These are phyloP conservation scores for Ictalurus furcatus DNA, from an alignment of 2,113 vertebrate species.

Conservation along the genomic window DNA sequence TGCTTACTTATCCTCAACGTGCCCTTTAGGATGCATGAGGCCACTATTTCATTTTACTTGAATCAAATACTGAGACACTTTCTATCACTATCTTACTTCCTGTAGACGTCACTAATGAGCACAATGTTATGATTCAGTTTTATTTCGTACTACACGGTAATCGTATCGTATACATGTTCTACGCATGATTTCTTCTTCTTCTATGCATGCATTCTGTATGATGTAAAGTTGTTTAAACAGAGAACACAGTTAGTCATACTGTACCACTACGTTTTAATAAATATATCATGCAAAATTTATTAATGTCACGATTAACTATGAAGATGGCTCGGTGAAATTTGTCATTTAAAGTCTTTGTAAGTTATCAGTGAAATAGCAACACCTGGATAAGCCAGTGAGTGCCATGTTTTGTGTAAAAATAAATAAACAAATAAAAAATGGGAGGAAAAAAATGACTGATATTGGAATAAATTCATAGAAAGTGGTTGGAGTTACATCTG, in stretches of 20 bases:
- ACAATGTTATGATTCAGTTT: not conserved
- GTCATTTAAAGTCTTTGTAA: not conserved
- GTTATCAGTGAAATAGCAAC: not conserved
- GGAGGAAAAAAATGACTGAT: not conserved
- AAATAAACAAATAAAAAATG: too few relatives aligned
- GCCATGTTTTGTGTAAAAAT: not conserved
- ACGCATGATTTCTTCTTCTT: not conserved
- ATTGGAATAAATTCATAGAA: not conserved
- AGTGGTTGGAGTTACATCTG: not conserved
- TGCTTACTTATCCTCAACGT: not conserved
- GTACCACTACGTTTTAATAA: not conserved
- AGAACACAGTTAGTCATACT: not conserved
- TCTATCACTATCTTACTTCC: not conserved
- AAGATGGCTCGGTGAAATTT: not conserved
- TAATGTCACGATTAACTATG: not conserved
- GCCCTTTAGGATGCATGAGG: not conserved
- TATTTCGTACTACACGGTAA: not conserved
- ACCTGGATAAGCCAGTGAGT: not conserved
- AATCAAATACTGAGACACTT: not conserved
- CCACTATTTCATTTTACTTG: not conserved
- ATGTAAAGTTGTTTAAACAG: not conserved
- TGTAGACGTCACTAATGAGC: not conserved
- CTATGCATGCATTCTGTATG: not conserved
- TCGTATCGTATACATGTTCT: not conserved
- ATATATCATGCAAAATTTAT: not conserved